phyloP scores from a whole-genome alignment of 2,113 vertebrate species.

The Cavia porcellus region DNA sequence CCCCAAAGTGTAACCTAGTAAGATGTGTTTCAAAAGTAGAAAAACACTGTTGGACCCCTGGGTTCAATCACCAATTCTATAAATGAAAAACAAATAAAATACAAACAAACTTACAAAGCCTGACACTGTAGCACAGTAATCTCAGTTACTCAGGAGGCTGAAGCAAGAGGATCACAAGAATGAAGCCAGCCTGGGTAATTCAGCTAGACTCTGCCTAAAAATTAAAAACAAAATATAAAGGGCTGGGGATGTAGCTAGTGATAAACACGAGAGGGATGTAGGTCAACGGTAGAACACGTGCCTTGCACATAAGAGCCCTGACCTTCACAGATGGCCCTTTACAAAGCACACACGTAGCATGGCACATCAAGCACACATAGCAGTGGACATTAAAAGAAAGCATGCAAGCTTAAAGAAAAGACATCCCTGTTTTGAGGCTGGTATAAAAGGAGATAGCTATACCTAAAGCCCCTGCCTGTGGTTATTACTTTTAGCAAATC shows the following conservation, averaged over 20 bases:
- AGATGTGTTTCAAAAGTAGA: not conserved
- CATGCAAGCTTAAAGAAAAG: constrained; percentile 43
- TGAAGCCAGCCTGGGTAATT: not conserved
- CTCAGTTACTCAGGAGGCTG: not conserved
- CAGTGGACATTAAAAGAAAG: constrained; percentile 19
- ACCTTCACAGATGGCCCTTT: not conserved
- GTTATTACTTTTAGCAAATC: constrained; percentile 29
- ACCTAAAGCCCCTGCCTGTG: not conserved
- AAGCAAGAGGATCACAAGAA: not conserved
- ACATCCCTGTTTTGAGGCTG: constrained; percentile 34
- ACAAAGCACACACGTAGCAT: constrained; percentile 42
- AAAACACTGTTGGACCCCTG: not conserved
- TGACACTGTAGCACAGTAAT: not conserved
- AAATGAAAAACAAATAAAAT: not conserved
- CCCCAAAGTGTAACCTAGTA: not conserved
- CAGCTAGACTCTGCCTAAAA: not conserved
- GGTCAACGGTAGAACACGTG: not conserved
- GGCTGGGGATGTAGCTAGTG: not conserved
- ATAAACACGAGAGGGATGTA: too few relatives aligned
- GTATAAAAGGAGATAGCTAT: not conserved
- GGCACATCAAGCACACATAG: not conserved
- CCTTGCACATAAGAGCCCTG: not conserved
- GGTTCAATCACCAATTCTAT: not conserved
- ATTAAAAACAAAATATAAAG: not conserved
- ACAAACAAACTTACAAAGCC: not conserved